Percentiles rank a stretch among this genome's conserved stretches.
phyloP scores from a whole-genome alignment of 2,113 vertebrate species.

The Polypterus senegalus region DNA sequence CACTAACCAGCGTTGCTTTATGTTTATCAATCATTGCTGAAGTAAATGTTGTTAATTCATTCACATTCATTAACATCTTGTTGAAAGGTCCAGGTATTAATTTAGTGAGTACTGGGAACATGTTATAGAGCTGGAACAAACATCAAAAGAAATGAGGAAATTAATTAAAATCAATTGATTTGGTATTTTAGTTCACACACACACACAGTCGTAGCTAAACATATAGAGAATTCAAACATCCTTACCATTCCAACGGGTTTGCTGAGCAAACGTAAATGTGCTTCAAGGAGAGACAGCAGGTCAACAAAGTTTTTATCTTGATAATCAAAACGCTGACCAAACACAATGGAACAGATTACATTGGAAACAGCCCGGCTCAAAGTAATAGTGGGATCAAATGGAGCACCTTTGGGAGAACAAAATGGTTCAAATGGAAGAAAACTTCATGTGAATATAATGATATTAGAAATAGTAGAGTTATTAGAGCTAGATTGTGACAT shows the following conservation, averaged over 20 bases:
- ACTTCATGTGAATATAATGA: too few relatives aligned
- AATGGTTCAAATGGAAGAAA: too few relatives aligned
- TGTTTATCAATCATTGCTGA: background rate
- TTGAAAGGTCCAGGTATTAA: constrained; percentile 3
- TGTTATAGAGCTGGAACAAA: constrained; percentile 4
- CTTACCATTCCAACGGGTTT: background rate
- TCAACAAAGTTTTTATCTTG: too few relatives aligned
- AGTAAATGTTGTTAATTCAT: background rate
- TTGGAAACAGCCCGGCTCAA: constrained; percentile 42
- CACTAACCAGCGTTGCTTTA: too few relatives aligned
- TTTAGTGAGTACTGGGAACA: constrained; percentile 1
- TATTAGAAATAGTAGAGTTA: too few relatives aligned
- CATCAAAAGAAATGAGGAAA: background rate
- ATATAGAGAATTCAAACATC: too few relatives aligned
- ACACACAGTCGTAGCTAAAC: background rate
- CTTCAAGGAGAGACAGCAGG: too few relatives aligned
- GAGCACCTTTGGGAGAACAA: constrained; percentile 25
- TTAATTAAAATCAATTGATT: background rate
- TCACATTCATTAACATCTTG: background rate
- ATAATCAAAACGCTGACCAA: constrained; percentile 49
- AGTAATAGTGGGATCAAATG: constrained; percentile 31
- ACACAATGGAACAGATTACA: constrained; percentile 45
- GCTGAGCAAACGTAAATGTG: background rate
- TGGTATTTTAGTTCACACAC: background rate
- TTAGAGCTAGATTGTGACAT: too few relatives aligned